phyloP scores from a whole-genome alignment of 2,888 invertebrate genomes.

The Drosophila hamatofila region DNA sequence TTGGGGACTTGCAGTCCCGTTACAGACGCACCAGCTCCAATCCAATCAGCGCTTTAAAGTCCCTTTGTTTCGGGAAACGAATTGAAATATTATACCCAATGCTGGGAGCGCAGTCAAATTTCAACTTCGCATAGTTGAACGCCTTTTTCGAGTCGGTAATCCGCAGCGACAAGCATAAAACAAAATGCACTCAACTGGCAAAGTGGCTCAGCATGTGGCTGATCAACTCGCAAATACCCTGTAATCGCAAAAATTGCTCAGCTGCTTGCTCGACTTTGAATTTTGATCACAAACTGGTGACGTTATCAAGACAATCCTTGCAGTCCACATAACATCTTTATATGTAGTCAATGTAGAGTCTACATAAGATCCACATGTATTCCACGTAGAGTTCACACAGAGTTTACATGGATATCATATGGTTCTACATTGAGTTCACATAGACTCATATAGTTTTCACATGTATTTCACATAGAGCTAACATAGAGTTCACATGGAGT shows the following conservation, averaged over 20 bases:
- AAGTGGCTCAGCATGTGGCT: not conserved
- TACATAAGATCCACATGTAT: not conserved
- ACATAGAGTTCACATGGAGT: not conserved
- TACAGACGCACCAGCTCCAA: conserved; percentile 19
- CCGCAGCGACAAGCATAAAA: conserved; percentile 46
- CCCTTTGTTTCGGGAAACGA: conserved; percentile 43
- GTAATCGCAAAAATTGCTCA: not conserved
- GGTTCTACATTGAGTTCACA: not conserved
- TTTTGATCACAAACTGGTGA: no score
- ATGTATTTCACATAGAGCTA: not conserved
- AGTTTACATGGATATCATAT: not conserved
- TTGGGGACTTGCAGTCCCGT: conserved; percentile 1
- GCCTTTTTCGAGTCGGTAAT: conserved; percentile 65
- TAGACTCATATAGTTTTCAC: not conserved
- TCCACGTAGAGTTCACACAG: not conserved
- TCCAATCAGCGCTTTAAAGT: conserved; percentile 39
- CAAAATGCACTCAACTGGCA: conserved; percentile 12
- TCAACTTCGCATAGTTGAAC: conserved; percentile 36
- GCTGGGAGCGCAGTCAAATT: conserved; percentile 45
- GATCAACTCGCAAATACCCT: not conserved
- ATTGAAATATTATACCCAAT: conserved; percentile 66
- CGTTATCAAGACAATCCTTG: no score
- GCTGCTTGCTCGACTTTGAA: no score
- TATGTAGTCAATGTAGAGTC: not conserved
- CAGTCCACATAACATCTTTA: no score